Evolutionary conservation across 2,797 vertebrate species (phyloP), one percentile per base, ranked within the genome.

Genomic region (Tangara arthus): DNA sequence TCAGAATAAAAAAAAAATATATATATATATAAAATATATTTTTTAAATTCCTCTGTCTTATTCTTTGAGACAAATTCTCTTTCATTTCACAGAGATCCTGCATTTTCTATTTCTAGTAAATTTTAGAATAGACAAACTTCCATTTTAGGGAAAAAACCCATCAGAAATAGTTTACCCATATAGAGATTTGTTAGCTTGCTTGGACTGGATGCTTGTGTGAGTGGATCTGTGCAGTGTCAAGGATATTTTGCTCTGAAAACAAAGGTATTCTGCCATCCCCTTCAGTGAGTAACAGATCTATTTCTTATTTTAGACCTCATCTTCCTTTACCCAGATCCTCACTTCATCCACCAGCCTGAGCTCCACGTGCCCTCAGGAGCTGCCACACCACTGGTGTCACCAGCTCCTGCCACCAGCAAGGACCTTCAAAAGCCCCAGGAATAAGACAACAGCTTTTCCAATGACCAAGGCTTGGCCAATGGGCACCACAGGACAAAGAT

Each of bases 191-290:
- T 49, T 47, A 32, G 39, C 23, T 77, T 73, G 3, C 24, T 68
- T 64, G 15, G 16, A 27, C 39, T 61, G 26, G 72, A 37, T 20
- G 8, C 11, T 69, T 49, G 9, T 39, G 23, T 26, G 28, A 81
- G 15, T 3, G 17, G 27, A 73, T 37, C 11, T 1, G 1, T 8
- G 28, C 21, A 3, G 1, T 12, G 12, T 6, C 24, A 37, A 60
- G 5, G 9, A 32, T 56, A 75, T 22, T 61, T 71, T 8, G 4
- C 46, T 87, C 49, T 71, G 44, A 79, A 89, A 75, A 65, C 27
- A 87, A 59, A 71, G 17, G 15, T 16, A 14, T 22, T 47, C 72
- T 49, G 19, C 30, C 7, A 52, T 52, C 39, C 75, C 9, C 28
- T 47, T 56, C 28, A 19, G 7, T 30, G 28, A 17, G 23, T 19